Conservation (phyloP, 2,888 invertebrate species). For the Prostheceraeus crozeri region DNA sequence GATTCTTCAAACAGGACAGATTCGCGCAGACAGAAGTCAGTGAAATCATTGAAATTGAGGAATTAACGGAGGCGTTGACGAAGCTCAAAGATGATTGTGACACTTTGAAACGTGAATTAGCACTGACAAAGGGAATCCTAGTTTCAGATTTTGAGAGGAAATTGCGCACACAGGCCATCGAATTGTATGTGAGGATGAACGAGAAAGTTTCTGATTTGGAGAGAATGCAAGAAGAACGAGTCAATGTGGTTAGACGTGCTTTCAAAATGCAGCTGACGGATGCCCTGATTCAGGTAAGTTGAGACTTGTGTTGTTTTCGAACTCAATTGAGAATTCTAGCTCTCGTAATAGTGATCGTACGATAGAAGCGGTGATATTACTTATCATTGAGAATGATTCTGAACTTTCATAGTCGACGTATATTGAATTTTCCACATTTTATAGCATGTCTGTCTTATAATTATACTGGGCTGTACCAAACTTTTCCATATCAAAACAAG, state of each 20-base stretch:
- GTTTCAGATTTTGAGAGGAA: slow-evolving; percentile 33
- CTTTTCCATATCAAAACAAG: no score
- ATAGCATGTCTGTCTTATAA: no score
- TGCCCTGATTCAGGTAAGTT: slow-evolving; percentile 44
- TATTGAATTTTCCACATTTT: no score
- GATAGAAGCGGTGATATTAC: no score
- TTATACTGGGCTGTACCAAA: no score
- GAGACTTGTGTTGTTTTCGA: no score
- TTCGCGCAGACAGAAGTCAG: slow-evolving; percentile 52
- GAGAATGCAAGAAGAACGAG: slow-evolving; percentile 51
- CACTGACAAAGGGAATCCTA: slow-evolving; percentile 26
- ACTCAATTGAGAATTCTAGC: no score
- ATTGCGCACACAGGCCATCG: slow-evolving; percentile 22
- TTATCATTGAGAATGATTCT: no score
- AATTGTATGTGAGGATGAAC: slow-evolving; percentile 50
- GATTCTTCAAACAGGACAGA: slow-evolving; percentile 53
- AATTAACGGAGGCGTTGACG: slow-evolving; percentile 51
- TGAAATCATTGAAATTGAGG: slow-evolving; percentile 53
- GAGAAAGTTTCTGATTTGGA: slow-evolving; percentile 51
- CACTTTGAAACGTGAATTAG: slow-evolving; percentile 30
- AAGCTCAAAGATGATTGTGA: slow-evolving; percentile 41
- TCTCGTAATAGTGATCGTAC: no score
- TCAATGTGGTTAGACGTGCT: slow-evolving; percentile 49
- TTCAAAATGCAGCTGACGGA: slow-evolving; percentile 52
- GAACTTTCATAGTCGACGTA: no score